Evolutionary conservation across 1,140 invertebrate species (phyloP), one percentile per base, ranked within the genome.

Genomic region (Lepidostoma basale): DNA sequence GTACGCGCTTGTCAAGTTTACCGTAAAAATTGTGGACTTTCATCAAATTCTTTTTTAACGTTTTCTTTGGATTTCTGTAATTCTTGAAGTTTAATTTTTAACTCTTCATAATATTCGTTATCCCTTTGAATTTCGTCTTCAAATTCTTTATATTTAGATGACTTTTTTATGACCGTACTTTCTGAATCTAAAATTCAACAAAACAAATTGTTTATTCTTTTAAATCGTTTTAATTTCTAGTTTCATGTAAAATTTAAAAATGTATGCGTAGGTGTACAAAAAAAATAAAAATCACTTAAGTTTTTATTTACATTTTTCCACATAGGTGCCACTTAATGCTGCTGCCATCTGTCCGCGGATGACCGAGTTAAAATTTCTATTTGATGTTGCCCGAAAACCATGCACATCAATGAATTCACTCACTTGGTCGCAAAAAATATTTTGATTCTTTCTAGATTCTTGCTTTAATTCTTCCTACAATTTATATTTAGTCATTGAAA

Each of bases 31-130:
- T 64, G 26, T 23, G n/a, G 12, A 28, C 62, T 59, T 39, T 68
- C 16, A 28, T 64, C 23, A 26, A 62, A 72, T 26, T 72, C 45
- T 23, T 68, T 64, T 42, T 72, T 28, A 14, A 64, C 30, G 16
- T 40, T 5, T 16, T 56, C 14, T 9, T 67, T 67, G 26, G 16
- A 28, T 14, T 44, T 28, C 45, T 39, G n/a, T 12, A 67, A 9
- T 20, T 65, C 9, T 26, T 10, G 44, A 9, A 54, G 23, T 25
- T 54, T 52, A 6, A 14, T 42, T 40, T 26, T 39, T 22, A 62
- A 16, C 0, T 62, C 60, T 47, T 62, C 42, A n/a, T 33, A 18
- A 18, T 30, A 36, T 1, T 6, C 12, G 20, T 47, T 26, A 30
- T 62, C 18, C n/a, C 18, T n/a, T 16, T 8, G 18, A 18, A 47